These are phyloP conservation scores for Gymnoscopelus braueri DNA, from an alignment of 2,797 vertebrate genomes.

Conservation along the genomic window DNA sequence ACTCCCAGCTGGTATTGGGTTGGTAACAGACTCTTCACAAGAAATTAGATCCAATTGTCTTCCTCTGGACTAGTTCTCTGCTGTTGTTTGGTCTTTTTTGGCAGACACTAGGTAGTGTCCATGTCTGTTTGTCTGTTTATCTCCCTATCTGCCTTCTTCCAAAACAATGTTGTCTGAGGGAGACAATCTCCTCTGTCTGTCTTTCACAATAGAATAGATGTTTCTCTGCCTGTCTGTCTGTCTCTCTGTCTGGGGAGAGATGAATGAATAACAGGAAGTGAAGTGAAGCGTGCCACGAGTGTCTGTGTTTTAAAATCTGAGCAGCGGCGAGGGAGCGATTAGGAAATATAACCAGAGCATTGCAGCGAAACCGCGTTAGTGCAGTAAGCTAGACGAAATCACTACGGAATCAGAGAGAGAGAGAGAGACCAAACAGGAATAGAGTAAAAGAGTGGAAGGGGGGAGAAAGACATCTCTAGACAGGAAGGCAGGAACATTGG, in stretches of 20 bases:
- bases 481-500: conserved; percentile 53
- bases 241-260: not conserved
- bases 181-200: too few relatives aligned
- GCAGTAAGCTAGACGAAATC: not conserved
- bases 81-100: conserved; percentile 64
- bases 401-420: not conserved
- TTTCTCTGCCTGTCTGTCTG: not conserved
- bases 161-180: too few relatives aligned
- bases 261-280: conserved; percentile 54
- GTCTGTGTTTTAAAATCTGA: not conserved
- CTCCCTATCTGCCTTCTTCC: not conserved
- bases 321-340: not conserved
- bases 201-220: not conserved
- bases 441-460: conserved; percentile 10
- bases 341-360: not conserved
- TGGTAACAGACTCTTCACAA: too few relatives aligned
- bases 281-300: conserved; percentile 1
- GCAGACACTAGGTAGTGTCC: conserved; percentile 51
- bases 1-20: too few relatives aligned
- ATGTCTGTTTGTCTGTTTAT: conserved; percentile 37
- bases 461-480: conserved; percentile 64
- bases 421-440: not conserved
- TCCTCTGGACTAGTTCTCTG: conserved; percentile 22
- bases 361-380: not conserved
- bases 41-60: too few relatives aligned